Evolutionary conservation across 2,797 vertebrate species (phyloP), one percentile per base, ranked within the genome.

Genomic region (Anisognathus igniventris): DNA sequence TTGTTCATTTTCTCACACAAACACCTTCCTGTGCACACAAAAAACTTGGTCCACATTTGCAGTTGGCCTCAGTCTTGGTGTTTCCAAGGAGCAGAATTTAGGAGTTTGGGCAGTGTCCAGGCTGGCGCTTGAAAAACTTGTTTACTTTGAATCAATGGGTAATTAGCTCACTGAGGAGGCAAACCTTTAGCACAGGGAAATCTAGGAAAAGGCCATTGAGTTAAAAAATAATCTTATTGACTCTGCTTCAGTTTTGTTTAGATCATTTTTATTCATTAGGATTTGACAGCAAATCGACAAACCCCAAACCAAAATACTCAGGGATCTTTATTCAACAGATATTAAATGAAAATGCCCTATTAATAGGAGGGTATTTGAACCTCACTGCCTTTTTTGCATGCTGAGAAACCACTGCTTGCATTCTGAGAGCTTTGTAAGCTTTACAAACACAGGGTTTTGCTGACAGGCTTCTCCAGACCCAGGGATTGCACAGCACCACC

Each of bases 21-120:
- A 13, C 28, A 33, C 6, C 0, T 19, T 9, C 1, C 21, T 33
- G 40, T 35, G 30, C 14, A 39, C 37, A 24, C 25, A 35, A 2
- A 27, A 23, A 22, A 6, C 9, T 28, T 28, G 7, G 22, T 45
- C 27, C 35, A 22, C 3, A 25, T 42, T 33, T 88, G 47, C 25
- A n/a, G 23, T 18, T 86, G 62, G 47, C 51, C 56, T 88, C 35
- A 13, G 54, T n/a, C 35, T 68, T 21, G 14, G 25, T 35, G 48
- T 78, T 92, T 75, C 58, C 56, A 45, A 75, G 30, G n/a, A 66
- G 23, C 27, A 54, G 37, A 83, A 75, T 54, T 74, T 6, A 73
- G 58, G 68, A 74, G 50, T 62, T 90, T 91, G 90, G 79, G 17
- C 7, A 7, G 15, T 8, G 24, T 83, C 85, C 83, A 84, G 62